Percentiles rank a stretch among this genome's conserved stretches.
Evolutionary conservation across 2,888 invertebrate species (phyloP).

Genomic region (Bruchidius siliquastri): DNA sequence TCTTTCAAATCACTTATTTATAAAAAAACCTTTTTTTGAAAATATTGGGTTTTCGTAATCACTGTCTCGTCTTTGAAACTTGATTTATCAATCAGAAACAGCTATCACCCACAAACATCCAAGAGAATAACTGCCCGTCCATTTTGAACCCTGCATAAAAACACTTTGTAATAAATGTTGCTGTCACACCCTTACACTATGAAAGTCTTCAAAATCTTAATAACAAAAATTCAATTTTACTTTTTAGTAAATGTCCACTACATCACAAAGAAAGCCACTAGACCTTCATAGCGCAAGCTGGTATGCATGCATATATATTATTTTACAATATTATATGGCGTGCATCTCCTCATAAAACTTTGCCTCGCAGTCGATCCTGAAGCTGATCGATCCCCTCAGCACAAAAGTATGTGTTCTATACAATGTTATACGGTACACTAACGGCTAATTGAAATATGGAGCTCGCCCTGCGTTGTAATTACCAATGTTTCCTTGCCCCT

Average conservation of each 20-base stretch:
- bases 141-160: too few relatives aligned
- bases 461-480: not conserved
- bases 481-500: not conserved
- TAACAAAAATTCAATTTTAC: too few relatives aligned
- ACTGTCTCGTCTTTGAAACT: too few relatives aligned
- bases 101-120: too few relatives aligned
- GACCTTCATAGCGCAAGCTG: not conserved
- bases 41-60: too few relatives aligned
- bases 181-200: too few relatives aligned
- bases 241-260: not conserved
- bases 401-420: not conserved
- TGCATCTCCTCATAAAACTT: not conserved
- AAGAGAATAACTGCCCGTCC: too few relatives aligned
- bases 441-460: not conserved
- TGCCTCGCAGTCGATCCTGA: not conserved
- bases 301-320: not conserved
- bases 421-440: not conserved
- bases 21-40: too few relatives aligned
- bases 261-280: not conserved
- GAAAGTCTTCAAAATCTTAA: too few relatives aligned
- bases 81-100: too few relatives aligned
- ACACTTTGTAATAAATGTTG: too few relatives aligned
- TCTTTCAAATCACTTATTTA: too few relatives aligned
- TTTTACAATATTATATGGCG: not conserved
- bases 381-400: not conserved